Evolutionary conservation across 2,888 invertebrate species (phyloP), one percentile per base, ranked within the genome.

Genomic region (Acrocera orbiculus): DNA sequence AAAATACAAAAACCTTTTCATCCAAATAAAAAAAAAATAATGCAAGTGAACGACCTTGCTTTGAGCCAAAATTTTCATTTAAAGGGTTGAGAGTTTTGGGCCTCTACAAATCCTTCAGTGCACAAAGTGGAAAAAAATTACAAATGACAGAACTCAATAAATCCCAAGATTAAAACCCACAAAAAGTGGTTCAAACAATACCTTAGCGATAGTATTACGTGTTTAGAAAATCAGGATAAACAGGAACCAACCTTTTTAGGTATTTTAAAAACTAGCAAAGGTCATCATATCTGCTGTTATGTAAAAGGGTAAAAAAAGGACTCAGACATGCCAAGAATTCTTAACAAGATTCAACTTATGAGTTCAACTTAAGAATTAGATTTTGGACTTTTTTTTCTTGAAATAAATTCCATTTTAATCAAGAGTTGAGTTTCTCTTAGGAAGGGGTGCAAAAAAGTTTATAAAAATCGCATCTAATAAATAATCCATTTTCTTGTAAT

Each of bases 111-210:
- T n/a, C n/a, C n/a, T n/a, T n/a, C n/a, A n/a, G n/a, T n/a, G n/a
- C n/a, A n/a, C 23, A 22, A 23, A 20, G 30, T 22, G 10, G 30
- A 14, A 19, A 30, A 22, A 19, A 30, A 22, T 30, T 22, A 13
- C 14, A 28, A 19, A 30, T 27, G 22, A 22, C 10, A 22, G 22
- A 34, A 30, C 34, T 32, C 30, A 36, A 34, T 39, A 39, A 39
- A 35, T 39, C 39, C 36, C 16, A 32, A 39, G 39, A 39, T 39
- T 39, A 39, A 36, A 36, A 39, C 36, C 36, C 39, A 35, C 36
- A 36, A 37, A 34, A 36, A 36, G 26, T 32, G 35, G 23, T 28
- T 23, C 5, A 16, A 28, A 28, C 16, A 27, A 28, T 23, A 34
- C 16, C 16, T 23, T 28, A 11, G 16, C 13, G n/a, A 27, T 30